Base-by-base conservation (phyloP, 2,113 vertebrate genomes). In the Oryzias curvinotus region DNA sequence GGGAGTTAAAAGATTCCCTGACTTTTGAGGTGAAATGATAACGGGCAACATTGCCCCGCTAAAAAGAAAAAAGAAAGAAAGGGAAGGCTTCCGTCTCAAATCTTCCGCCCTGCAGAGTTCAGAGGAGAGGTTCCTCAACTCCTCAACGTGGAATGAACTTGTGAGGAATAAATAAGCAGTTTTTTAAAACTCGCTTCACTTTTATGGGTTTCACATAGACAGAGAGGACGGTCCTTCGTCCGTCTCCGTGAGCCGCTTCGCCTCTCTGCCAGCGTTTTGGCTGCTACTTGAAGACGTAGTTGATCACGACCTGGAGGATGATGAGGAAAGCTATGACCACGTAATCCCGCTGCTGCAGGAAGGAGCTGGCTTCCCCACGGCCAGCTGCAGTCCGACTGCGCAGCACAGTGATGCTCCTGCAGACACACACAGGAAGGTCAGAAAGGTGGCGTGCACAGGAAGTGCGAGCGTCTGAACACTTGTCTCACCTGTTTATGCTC, bases 341-440 rank as follows among this genome's bases (percentile, higher is more conserved):
- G 82, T 93, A 96, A 88, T 99, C 96, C 53, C 95, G 94, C 71
- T 95, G 94, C 55, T 97, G 96, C 84, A 97, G 93, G 87, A 96
- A 96, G 82, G 95, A 95, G 63, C 82, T 75, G 71, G 90, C 92
- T 78, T 96, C 94, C 49, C 87, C 66, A 62, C 93, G 90, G 57
- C 81, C 84, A 15, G 87, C 21, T 23, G 21, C 88, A 19, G 91
- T 90, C 57, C 94, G 94, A 68, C 89, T 94, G 82, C 95, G 92
- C 71, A 99, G 91, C 50, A 92, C 90, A 36, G 80, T 84, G 75
- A 98, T 92, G 87, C 93, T 97, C 92, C 96, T 98, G 82, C 81
- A 88, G 44, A 3, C 83, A 68, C 85, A 90, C 26, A 68, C 25
- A 36, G 14, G 57, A 15, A 1, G 14, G 3, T 0, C 12, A 10